phyloP scores from a whole-genome alignment of 1,140 invertebrate genomes.

The Apis dorsata region DNA sequence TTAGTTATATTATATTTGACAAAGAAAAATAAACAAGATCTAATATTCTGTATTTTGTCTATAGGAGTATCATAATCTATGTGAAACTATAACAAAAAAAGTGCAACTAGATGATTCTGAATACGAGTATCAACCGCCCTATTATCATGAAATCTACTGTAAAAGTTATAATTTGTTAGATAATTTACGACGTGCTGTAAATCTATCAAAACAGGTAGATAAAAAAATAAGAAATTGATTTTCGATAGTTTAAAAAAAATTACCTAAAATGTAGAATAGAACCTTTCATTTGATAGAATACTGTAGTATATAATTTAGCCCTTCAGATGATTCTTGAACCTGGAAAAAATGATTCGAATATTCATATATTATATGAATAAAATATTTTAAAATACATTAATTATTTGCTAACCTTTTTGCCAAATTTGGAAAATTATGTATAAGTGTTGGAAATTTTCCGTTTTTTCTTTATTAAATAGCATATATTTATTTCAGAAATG shows the following conservation, averaged over 20 bases:
- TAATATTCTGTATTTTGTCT: conserved; percentile 20
- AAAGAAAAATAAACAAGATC: not conserved
- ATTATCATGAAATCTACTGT: conserved; percentile 76
- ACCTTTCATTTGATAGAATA: not conserved
- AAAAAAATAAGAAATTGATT: not conserved
- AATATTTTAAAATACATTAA: not conserved
- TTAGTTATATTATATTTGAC: conserved; percentile 39
- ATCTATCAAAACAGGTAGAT: conserved; percentile 64
- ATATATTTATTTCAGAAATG: conserved; percentile 72
- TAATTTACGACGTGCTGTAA: not conserved
- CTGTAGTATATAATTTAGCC: not conserved
- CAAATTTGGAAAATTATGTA: not conserved
- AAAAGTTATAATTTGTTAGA: conserved; percentile 64
- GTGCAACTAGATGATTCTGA: conserved; percentile 72
- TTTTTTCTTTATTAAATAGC: not conserved
- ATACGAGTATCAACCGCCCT: conserved; percentile 77
- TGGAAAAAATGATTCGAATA: not conserved
- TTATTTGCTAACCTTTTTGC: not conserved
- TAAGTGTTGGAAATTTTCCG: not conserved
- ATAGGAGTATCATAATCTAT: conserved; percentile 78
- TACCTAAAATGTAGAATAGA: not conserved
- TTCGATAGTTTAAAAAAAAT: not conserved
- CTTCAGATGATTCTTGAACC: not conserved
- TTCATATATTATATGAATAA: not conserved
- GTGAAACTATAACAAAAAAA: conserved; percentile 71